phyloP scores from a whole-genome alignment of 2,113 vertebrate genomes.

The Gopherus flavomarginatus region DNA sequence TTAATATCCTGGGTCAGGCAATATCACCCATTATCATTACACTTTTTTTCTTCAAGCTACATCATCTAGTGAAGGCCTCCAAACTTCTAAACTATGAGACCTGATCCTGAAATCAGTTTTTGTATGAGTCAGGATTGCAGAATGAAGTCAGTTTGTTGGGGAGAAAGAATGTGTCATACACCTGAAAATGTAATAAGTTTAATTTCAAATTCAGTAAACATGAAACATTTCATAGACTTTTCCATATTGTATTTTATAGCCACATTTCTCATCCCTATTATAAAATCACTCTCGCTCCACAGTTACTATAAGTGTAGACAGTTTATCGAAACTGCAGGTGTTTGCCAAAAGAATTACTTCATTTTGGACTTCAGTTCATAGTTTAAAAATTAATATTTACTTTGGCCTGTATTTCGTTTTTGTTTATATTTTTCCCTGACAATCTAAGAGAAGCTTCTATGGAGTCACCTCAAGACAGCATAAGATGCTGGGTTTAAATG shows the following conservation, averaged over 20 bases:
- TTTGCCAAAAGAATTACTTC: conserved; percentile 70
- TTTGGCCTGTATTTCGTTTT: conserved; percentile 61
- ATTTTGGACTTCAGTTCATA: conserved; percentile 51
- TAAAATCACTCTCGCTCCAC: conserved; percentile 29
- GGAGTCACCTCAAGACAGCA: conserved; percentile 14
- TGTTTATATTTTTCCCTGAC: conserved; percentile 64
- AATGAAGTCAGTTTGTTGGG: not conserved
- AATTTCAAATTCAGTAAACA: conserved; percentile 40
- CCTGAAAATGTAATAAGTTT: conserved; percentile 13
- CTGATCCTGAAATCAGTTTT: not conserved
- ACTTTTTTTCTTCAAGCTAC: not conserved
- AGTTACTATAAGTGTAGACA: conserved; percentile 37
- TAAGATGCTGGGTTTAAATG: not conserved
- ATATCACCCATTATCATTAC: not conserved
- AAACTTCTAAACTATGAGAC: not conserved
- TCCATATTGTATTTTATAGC: conserved; percentile 57
- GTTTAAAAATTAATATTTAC: conserved; percentile 75
- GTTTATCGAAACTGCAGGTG: conserved; percentile 43
- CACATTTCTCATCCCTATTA: conserved; percentile 25
- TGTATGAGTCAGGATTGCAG: not conserved
- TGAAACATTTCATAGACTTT: conserved; percentile 1
- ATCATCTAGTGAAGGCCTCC: not conserved
- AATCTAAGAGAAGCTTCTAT: conserved; percentile 24
- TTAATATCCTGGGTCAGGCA: conserved; percentile 28
- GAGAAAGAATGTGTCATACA: conserved; percentile 27